Base-by-base conservation (phyloP, 2,888 invertebrate species). In the Ophraella communa region DNA sequence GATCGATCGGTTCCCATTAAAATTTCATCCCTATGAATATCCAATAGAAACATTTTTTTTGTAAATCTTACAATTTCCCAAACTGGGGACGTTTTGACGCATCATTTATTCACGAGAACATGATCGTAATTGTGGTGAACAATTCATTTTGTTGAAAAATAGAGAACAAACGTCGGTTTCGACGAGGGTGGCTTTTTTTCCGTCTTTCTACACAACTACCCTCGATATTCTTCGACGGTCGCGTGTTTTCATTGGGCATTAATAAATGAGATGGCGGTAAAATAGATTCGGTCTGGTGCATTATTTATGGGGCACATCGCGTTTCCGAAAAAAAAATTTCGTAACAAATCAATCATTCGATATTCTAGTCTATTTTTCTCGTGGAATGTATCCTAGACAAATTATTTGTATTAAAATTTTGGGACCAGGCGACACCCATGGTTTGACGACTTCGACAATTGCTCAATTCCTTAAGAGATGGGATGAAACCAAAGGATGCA, bases 211-310 rank as follows among this genome's bases (percentile, higher is more conserved):
- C n/a, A n/a, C n/a, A n/a, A n/a, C n/a, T n/a, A n/a, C n/a, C n/a
- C n/a, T n/a, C n/a, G n/a, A n/a, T n/a, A n/a, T n/a, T n/a, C n/a
- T n/a, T n/a, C n/a, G n/a, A n/a, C 35, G 62, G 56, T 71, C 51
- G 71, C 71, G 73, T 75, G 75, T 54, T 51, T 21, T 58, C 44
- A 47, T 54, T 21, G 44, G 51, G 42, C 66, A 74, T 73, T 67
- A 73, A 74, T 75, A 73, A 74, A 70, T 65, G 64, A 74, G 66
- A 66, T 71, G 67, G 75, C 72, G 74, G 76, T 73, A 64, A 70
- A 74, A 76, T 71, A 69, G 74, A 74, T 76, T 74, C 72, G 67
- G 71, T 74, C 74, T 72, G 69, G 64, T 76, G 67, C 71, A 76
- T 74, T 73, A 76, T 74, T 74, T 65, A 76, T 58, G 42, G 30